Base-by-base conservation (phyloP, 2,888 invertebrate genomes). In the Herminia tarsipennalis region DNA sequence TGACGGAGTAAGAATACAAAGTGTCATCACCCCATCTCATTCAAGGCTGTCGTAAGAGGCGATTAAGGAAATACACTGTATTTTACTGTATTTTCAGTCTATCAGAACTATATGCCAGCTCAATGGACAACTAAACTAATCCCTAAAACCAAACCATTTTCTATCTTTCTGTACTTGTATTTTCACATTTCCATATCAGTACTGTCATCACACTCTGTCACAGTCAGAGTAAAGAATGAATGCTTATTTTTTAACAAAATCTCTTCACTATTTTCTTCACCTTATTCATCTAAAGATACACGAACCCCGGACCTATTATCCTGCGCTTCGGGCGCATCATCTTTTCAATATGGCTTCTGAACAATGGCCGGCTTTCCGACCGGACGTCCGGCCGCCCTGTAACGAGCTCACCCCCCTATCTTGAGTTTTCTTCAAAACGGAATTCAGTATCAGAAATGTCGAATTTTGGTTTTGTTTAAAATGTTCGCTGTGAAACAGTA, bases 281-380 rank as follows among this genome's bases (percentile, higher is more conserved):
- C 70, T 49, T 58, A 65, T 67, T 66, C 57, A 46, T 41, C 50
- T 21, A 54, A 58, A 65, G 58, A 65, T 55, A 68, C 66, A 54
- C 58, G 66, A 59, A 65, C 61, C 63, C 57, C 56, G 59, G 60
- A 50, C 57, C 78, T 72, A 84, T 87, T 86, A 85, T 83, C 76
- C 76, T 69, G 73, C 59, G 72, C 78, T 76, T 66, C 61, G 72
- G 76, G 78, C 71, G 76, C 83, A 80, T 85, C 86, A 85, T 85
- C 85, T 87, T 86, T 86, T 85, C 86, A 88, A 88, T 88, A 88
- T 81, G 78, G 77, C 70, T 65, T 60, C 73, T 73, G 86, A 84
- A 88, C 87, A 89, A 89, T 86, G 73, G 70, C 56, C 56, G 69
- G 74, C 76, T 76, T 83, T 83, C 81, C 78, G 76, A 61, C 69